Evolutionary conservation across 2,888 invertebrate species (phyloP).

Genomic region (Drosophila antonietae): DNA sequence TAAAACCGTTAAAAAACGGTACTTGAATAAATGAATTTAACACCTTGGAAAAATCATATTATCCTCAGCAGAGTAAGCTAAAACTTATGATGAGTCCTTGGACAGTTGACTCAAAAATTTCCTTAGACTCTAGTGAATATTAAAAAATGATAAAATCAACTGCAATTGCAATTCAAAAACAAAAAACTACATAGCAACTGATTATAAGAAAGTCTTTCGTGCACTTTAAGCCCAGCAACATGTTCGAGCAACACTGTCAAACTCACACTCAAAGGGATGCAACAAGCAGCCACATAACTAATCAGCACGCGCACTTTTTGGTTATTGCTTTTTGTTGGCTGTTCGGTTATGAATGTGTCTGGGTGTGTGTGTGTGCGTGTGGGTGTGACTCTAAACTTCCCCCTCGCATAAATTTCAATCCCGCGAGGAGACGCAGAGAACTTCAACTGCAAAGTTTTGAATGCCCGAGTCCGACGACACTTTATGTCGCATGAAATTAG

Average conservation of each 20-base stretch:
- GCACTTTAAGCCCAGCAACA: constrained; percentile 19
- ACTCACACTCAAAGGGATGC: neutral
- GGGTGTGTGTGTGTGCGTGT: constrained; percentile 15
- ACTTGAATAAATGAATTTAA: neutral
- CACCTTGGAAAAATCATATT: too few relatives aligned
- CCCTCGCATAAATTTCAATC: constrained; percentile 75
- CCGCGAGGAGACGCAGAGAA: constrained; percentile 60
- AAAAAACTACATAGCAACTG: neutral
- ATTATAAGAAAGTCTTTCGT: neutral
- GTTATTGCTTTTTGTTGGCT: constrained; percentile 37
- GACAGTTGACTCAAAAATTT: too few relatives aligned
- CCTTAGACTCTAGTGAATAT: too few relatives aligned
- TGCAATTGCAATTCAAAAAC: too few relatives aligned
- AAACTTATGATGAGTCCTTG: too few relatives aligned
- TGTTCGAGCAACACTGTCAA: constrained; percentile 36
- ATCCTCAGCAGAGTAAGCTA: too few relatives aligned
- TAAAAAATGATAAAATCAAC: too few relatives aligned
- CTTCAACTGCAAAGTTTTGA: constrained; percentile 65
- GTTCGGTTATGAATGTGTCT: neutral
- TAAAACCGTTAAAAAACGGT: neutral
- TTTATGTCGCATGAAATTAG: constrained; percentile 77
- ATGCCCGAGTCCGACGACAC: constrained; percentile 53
- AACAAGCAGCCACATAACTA: constrained; percentile 42
- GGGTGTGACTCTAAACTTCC: constrained; percentile 62
- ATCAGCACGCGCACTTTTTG: constrained; percentile 47